These are phyloP conservation scores for Siniperca chuatsi DNA, from an alignment of 2,113 vertebrate genomes.

Conservation along the genomic window DNA sequence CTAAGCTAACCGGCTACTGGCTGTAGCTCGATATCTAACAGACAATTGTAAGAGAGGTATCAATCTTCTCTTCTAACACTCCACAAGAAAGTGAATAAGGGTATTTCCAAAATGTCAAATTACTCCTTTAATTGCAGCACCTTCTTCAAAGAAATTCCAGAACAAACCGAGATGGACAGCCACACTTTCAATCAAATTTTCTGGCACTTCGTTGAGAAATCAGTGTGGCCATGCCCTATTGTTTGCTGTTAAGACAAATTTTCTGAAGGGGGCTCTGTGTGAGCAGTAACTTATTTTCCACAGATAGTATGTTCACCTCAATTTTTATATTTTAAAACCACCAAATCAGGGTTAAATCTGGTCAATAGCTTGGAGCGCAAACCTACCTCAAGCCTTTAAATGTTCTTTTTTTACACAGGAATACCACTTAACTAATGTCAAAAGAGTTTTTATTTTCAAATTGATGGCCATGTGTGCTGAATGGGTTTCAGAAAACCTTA, in stretches of 20 bases:
- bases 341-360: constrained; percentile 53
- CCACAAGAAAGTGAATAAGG: background rate
- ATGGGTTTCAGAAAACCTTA: constrained; percentile 55
- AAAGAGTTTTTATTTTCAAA: constrained; percentile 61
- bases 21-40: background rate
- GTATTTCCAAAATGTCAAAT: background rate
- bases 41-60: background rate
- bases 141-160: background rate
- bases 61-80: background rate
- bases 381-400: constrained; percentile 35
- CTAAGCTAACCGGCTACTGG: background rate
- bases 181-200: constrained; percentile 1
- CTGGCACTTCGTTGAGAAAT: background rate
- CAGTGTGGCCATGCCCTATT: background rate
- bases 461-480: constrained; percentile 31
- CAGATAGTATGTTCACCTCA: constrained; percentile 37
- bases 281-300: constrained; percentile 30
- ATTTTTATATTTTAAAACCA: constrained; percentile 49
- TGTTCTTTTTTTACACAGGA: constrained; percentile 43
- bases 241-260: background rate
- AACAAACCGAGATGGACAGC: background rate
- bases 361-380: constrained; percentile 32
- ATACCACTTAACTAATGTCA: constrained; percentile 54
- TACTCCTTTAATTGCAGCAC: background rate
- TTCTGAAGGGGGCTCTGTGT: background rate